Conservation (phyloP, 2,113 vertebrate species). For the Corythornis vintsioides region DNA sequence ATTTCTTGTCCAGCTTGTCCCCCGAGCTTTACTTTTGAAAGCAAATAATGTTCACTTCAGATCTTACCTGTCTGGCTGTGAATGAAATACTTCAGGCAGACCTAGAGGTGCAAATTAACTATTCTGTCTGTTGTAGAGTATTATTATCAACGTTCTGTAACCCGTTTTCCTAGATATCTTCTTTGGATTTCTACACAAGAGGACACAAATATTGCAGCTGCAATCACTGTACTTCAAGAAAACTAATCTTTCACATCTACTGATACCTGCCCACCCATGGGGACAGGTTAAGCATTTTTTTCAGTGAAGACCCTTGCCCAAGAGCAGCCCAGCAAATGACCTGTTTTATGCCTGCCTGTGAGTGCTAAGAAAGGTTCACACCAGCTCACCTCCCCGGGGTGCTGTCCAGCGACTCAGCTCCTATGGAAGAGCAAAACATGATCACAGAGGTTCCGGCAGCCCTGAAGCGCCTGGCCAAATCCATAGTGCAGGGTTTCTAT, state of each 20-base stretch:
- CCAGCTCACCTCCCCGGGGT: not conserved
- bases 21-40: not conserved
- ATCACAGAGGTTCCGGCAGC: conserved; percentile 30
- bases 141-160: not conserved
- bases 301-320: not conserved
- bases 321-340: not conserved
- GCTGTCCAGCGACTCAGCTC: not conserved
- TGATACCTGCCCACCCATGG: not conserved
- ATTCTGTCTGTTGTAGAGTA: not conserved
- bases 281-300: not conserved
- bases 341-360: not conserved
- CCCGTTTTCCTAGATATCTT: not conserved
- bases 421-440: not conserved
- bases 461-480: conserved; percentile 68
- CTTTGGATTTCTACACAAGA: not conserved
- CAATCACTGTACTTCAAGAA: not conserved
- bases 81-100: not conserved
- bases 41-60: not conserved
- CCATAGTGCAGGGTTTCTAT: conserved; percentile 58
- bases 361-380: not conserved
- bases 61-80: not conserved
- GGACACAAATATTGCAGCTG: not conserved
- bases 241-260: not conserved
- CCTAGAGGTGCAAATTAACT: not conserved
- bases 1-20: not conserved